Evolutionary conservation across 2,113 vertebrate genomes (phyloP), one percentile per base, ranked within the genome.

Genomic region (Xyliphius kryptos): DNA sequence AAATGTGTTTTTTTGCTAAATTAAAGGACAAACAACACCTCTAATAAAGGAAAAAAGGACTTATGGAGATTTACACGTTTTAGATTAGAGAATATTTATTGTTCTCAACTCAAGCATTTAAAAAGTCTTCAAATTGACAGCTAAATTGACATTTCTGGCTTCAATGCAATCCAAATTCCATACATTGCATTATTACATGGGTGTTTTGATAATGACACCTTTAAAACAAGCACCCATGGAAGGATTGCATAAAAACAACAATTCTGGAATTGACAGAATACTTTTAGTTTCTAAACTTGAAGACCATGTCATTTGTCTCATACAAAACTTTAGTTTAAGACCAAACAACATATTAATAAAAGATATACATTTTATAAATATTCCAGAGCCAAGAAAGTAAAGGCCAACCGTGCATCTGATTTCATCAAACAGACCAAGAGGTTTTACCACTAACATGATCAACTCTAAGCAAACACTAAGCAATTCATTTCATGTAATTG

Each of bases 401-500:
- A 62, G 21, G 43, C 43, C 49, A 72, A 61, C 38, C 44, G 53
- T n/a, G 48, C 41, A 56, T 61, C 66, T 68, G 22, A 57, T 70
- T 56, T 44, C 19, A 47, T 52, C 11, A 20, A 49, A 54, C 16
- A 48, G 17, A 46, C 15, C 22, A 63, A 62, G 74, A 52, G 71
- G 74, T 68, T 63, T 12, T 36, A 20, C 68, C 70, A 61, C 73
- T 67, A 74, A 65, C 72, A 77, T 49, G 52, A 80, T 71, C 66
- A 59, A 16, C 10, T 32, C 13, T 59, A 52, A 52, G 17, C 8
- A 77, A 67, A 67, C 66, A 68, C 75, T 74, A 68, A 76, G 77
- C 74, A 70, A 56, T 69, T 76, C 67, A 69, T 61, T 71, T 70
- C 76, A 75, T 66, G 72, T 60, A 76, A 51, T 76, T 77, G 71